Evolutionary conservation across 2,113 vertebrate genomes (phyloP).

Genomic region (Dasyornis broadbenti): DNA sequence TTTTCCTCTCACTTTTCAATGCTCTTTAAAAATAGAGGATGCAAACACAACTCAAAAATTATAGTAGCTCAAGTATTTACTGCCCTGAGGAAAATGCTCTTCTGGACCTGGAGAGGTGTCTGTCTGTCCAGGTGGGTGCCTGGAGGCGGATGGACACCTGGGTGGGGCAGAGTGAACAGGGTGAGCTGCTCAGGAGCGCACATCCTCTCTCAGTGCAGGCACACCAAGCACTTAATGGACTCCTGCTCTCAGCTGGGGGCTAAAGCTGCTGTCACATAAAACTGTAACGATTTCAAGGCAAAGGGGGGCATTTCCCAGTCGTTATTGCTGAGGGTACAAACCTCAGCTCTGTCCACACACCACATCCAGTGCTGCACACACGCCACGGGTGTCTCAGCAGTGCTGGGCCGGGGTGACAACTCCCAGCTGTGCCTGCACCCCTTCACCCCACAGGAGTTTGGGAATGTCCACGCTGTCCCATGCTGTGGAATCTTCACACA

Average conservation of each 20-base stretch:
- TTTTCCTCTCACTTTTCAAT: not conserved
- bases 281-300: not conserved
- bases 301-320: not conserved
- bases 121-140: not conserved
- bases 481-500: not conserved
- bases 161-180: not conserved
- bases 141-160: rapidly evolving
- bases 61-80: not conserved
- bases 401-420: not conserved
- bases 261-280: constrained; percentile 2
- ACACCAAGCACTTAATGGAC: not conserved
- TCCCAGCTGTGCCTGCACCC: not conserved
- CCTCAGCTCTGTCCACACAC: not conserved
- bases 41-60: not conserved
- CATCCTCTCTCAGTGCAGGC: not conserved
- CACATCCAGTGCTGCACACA: not conserved
- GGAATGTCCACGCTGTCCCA: rapidly evolving
- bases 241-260: constrained; percentile 9
- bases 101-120: not conserved
- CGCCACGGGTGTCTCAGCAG: not conserved
- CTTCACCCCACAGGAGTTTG: rapidly evolving
- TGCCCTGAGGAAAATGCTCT: not conserved
- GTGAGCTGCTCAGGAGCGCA: not conserved
- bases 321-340: not conserved
- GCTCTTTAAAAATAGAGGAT: not conserved